phyloP scores from a whole-genome alignment of 2,113 vertebrate genomes.

The Todiramphus saurophagus region DNA sequence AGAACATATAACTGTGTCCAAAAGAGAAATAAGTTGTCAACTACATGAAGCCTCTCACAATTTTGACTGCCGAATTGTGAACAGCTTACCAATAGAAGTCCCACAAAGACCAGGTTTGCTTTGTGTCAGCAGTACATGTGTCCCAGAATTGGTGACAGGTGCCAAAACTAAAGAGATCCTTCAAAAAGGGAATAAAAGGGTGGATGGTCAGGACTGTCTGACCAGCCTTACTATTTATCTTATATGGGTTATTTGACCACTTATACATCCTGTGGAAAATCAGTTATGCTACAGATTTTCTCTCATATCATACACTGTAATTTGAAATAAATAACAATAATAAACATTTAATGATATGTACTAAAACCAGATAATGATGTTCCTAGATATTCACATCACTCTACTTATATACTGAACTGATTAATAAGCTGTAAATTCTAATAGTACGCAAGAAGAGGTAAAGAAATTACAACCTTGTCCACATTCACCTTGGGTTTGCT shows the following conservation, averaged over 20 bases:
- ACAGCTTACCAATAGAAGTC: neutral
- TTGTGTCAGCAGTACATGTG: accelerated
- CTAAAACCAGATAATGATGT: neutral
- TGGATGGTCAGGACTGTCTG: neutral
- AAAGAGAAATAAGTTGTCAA: neutral
- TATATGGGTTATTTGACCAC: neutral
- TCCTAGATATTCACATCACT: neutral
- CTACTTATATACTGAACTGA: neutral
- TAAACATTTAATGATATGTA: neutral
- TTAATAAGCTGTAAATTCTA: neutral
- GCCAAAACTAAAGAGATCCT: neutral
- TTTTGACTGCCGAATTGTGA: neutral
- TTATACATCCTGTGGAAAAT: neutral
- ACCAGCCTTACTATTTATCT: neutral
- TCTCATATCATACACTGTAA: neutral
- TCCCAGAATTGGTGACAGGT: neutral
- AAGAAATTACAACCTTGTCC: neutral
- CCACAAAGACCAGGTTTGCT: neutral
- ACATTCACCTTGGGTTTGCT: neutral
- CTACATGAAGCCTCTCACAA: neutral
- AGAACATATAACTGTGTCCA: neutral
- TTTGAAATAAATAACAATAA: neutral
- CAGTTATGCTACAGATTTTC: neutral
- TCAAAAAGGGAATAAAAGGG: neutral
- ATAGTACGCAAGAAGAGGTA: neutral